phyloP scores from a whole-genome alignment of 2,797 vertebrate species.

The Squalus acanthias region DNA sequence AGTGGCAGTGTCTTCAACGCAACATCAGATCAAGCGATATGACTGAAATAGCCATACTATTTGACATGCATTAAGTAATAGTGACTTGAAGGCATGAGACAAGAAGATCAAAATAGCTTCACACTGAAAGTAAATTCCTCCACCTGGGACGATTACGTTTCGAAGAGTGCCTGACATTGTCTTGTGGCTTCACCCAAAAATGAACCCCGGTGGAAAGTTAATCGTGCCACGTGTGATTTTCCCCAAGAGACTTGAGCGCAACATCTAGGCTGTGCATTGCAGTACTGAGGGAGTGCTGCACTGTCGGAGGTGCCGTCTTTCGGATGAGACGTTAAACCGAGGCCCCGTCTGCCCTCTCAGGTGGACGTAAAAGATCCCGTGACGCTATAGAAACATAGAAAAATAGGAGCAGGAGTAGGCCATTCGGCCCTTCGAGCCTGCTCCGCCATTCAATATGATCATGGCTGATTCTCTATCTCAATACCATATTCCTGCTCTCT shows the following conservation, averaged over 20 bases:
- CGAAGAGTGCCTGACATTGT: not conserved
- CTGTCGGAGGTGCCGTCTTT: not conserved
- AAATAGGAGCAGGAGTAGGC: too few species aligned
- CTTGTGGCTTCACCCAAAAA: not conserved
- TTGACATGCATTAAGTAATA: not conserved
- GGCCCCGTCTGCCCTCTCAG: not conserved
- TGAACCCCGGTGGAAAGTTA: not conserved
- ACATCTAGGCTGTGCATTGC: not conserved
- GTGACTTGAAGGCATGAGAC: not conserved
- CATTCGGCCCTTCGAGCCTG: too few species aligned
- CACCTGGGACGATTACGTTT: not conserved
- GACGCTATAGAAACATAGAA: too few species aligned
- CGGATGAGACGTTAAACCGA: not conserved
- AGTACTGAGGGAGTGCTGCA: not conserved
- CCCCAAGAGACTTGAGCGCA: not conserved
- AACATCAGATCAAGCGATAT: not conserved
- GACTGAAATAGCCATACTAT: not conserved
- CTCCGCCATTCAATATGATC: too few species aligned
- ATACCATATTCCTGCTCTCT: too few species aligned
- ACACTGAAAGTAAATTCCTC: not conserved
- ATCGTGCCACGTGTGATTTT: not conserved
- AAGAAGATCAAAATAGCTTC: not conserved
- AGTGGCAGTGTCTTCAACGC: not conserved
- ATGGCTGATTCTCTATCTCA: too few species aligned
- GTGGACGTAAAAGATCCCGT: too few species aligned